Evolutionary conservation across 23 tunicate genomes (phyloP).

Genomic region (Trididemnum clinides): DNA sequence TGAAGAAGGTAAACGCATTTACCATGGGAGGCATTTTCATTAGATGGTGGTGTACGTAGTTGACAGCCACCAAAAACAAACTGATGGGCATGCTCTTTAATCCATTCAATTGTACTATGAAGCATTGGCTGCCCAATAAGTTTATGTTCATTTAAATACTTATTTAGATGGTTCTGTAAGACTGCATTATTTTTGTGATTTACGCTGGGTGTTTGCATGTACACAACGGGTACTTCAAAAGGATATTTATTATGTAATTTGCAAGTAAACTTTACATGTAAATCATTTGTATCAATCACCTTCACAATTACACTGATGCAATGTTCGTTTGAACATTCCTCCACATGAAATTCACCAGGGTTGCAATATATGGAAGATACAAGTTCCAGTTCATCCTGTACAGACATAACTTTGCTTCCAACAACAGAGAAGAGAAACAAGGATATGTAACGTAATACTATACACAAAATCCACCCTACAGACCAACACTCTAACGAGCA

Average conservation of each 20-base stretch:
- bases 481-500: too few relatives aligned
- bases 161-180: background rate
- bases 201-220: conserved; percentile 1
- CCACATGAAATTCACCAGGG: background rate
- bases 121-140: conserved; percentile 41
- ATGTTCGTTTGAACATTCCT: background rate
- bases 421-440: too few relatives aligned
- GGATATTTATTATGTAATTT: conserved; percentile 38
- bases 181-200: background rate
- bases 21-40: background rate
- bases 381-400: background rate
- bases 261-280: background rate
- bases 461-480: too few relatives aligned
- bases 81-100: background rate
- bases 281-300: background rate
- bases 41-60: too few relatives aligned
- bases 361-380: background rate
- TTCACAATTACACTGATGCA: background rate
- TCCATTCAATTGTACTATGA: conserved; percentile 9
- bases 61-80: too few relatives aligned
- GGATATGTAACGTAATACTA: too few relatives aligned
- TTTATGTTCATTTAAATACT: background rate
- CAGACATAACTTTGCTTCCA: too few relatives aligned
- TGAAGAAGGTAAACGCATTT: background rate
- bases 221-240: conserved; percentile 21